A percentile compares a stretch with the other conserved stretches of the same genome.
Evolutionary conservation across 2,113 vertebrate genomes (phyloP).

Genomic region (Poicephalus gulielmi): DNA sequence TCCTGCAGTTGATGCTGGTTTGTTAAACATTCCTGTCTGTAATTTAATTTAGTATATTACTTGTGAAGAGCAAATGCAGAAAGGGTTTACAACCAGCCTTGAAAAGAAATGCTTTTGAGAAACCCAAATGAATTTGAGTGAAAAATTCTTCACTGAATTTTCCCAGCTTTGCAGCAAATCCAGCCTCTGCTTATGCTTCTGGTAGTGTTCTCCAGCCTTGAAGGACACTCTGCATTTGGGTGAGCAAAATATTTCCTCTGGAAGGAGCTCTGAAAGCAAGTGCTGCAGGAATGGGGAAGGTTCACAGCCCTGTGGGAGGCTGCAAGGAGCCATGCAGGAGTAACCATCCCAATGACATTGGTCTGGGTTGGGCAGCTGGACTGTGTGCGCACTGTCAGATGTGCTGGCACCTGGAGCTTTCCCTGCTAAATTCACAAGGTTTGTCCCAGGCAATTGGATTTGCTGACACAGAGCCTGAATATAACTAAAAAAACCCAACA

Average conservation of each 20-base stretch:
- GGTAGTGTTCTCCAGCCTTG: background rate
- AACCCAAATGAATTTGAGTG: background rate
- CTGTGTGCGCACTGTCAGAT: background rate
- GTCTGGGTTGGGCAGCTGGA: fast-evolving
- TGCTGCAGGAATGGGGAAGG: background rate
- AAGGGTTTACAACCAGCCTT: background rate
- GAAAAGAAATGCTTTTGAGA: background rate
- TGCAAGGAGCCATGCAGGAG: background rate
- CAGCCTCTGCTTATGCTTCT: background rate
- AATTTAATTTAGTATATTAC: constrained; percentile 17
- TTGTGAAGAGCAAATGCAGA: background rate
- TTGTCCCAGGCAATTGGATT: background rate
- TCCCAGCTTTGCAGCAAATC: background rate
- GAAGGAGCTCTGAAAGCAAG: background rate
- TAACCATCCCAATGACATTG: fast-evolving
- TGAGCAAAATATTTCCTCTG: background rate
- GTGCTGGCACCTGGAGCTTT: background rate
- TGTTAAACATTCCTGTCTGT: constrained; percentile 11
- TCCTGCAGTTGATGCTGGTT: background rate
- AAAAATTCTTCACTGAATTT: background rate
- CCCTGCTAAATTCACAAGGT: background rate
- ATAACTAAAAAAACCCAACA: background rate
- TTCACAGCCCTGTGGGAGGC: background rate
- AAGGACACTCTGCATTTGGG: background rate
- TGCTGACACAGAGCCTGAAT: background rate